These are phyloP conservation scores for Dinocampus coccinellae DNA, from an alignment of 2,888 invertebrate genomes.

Conservation along the genomic window DNA sequence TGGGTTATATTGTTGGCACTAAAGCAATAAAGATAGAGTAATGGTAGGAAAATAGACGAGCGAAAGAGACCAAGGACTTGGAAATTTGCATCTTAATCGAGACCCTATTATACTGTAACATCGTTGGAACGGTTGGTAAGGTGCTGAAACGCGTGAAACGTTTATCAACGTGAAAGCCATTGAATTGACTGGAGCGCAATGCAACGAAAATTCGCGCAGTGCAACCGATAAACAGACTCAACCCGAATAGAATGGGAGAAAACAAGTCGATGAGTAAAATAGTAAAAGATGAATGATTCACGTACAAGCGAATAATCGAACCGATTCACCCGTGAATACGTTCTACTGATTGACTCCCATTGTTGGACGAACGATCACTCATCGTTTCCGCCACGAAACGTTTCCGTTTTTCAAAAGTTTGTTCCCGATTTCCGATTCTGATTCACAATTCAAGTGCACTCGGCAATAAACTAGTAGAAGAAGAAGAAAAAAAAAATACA, in stretches of 20 bases:
- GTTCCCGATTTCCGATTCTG: constrained; percentile 44
- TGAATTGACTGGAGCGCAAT: constrained; percentile 3
- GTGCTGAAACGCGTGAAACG: constrained; percentile 42
- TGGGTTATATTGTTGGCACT: constrained; percentile 63
- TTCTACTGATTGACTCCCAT: constrained; percentile 66
- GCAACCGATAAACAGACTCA: background rate
- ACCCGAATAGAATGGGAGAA: background rate
- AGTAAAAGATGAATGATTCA: constrained; percentile 4
- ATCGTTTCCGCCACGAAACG: constrained; percentile 57
- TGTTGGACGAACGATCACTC: constrained; percentile 62
- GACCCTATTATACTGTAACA: constrained; percentile 60
- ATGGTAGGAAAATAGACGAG: constrained; percentile 3
- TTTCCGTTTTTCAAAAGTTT: constrained; percentile 52
- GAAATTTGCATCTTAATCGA: constrained; percentile 68
- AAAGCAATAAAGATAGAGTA: background rate
- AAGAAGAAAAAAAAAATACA: background rate
- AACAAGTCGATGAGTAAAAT: background rate
- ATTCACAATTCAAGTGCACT: constrained; percentile 30
- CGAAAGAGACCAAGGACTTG: constrained; percentile 38
- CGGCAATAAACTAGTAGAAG: constrained; percentile 15
- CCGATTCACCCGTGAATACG: constrained; percentile 62
- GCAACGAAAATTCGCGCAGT: background rate
- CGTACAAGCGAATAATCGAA: constrained; percentile 57
- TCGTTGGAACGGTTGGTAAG: constrained; percentile 55
- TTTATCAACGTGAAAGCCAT: constrained; percentile 44